Percentiles rank a stretch among this genome's conserved stretches.
phyloP scores from a whole-genome alignment of 2,113 vertebrate genomes.

The Neogale vison region DNA sequence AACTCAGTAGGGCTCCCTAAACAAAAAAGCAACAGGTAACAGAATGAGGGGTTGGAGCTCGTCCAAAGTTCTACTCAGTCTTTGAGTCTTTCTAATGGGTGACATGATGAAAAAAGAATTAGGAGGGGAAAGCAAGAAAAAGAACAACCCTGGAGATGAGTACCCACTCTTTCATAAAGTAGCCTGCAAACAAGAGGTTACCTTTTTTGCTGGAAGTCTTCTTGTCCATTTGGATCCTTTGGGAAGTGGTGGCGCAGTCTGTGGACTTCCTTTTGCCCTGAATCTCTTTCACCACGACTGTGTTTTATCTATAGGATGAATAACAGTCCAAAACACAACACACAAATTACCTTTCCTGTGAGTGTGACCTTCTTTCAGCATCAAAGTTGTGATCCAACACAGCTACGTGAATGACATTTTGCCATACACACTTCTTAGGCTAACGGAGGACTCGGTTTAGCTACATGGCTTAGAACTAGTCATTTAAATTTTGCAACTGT shows the following conservation, averaged over 20 bases:
- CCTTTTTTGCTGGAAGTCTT: slow-evolving; percentile 54
- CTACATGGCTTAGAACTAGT: not conserved
- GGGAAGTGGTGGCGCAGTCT: not conserved
- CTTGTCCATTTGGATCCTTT: slow-evolving; percentile 63
- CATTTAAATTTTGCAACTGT: not conserved
- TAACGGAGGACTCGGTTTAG: not conserved
- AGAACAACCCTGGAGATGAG: not conserved
- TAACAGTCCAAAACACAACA: not conserved
- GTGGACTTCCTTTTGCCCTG: not conserved
- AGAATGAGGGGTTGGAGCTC: not conserved
- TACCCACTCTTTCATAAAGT: rapidly evolving
- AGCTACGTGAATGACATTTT: not conserved
- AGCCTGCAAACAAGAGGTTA: not conserved
- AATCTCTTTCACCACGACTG: not conserved
- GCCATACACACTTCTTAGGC: not conserved
- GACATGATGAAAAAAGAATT: rapidly evolving
- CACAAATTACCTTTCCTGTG: not conserved
- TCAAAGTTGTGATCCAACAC: not conserved
- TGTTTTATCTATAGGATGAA: slow-evolving; percentile 48
- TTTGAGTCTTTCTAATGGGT: not conserved
- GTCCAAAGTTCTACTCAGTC: not conserved
- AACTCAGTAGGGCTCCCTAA: not conserved
- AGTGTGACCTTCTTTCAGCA: not conserved
- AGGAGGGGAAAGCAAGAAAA: rapidly evolving
- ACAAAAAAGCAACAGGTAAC: not conserved